Conservation (phyloP, 2,888 invertebrate genomes). For the Pterobdella sp. region DNA sequence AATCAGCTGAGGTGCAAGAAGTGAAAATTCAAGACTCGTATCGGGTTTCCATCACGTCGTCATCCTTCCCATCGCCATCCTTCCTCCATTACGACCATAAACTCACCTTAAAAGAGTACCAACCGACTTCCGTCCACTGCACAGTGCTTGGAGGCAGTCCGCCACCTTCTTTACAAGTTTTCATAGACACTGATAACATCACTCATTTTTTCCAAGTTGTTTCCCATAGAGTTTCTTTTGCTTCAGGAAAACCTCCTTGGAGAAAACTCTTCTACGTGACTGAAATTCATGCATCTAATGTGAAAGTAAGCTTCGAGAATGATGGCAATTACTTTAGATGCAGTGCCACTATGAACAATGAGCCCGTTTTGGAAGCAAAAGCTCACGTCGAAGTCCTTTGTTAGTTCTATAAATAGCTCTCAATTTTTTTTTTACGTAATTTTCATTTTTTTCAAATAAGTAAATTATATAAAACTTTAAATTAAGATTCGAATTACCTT, state of each 20-base stretch:
- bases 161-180: slow-evolving; percentile 16
- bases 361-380: slow-evolving; percentile 14
- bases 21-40: neutral
- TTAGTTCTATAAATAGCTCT: slow-evolving; percentile 11
- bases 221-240: neutral
- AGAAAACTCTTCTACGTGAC: slow-evolving; percentile 28
- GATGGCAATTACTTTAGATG: slow-evolving; percentile 32
- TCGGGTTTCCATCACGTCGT: neutral
- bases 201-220: slow-evolving; percentile 18
- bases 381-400: slow-evolving; percentile 30
- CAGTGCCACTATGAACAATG: slow-evolving; percentile 29
- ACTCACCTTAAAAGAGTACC: slow-evolving; percentile 18
- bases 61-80: neutral
- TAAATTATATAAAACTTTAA: too few relatives aligned
- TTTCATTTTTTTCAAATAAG: too few relatives aligned
- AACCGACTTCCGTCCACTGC: slow-evolving; percentile 18
- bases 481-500: too few relatives aligned
- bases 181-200: slow-evolving; percentile 18
- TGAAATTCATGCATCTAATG: slow-evolving; percentile 10
- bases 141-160: slow-evolving; percentile 18
- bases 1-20: neutral
- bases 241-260: slow-evolving; percentile 26
- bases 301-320: slow-evolving; percentile 24
- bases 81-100: neutral
- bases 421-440: too few relatives aligned